Percentiles rank a stretch among this genome's conserved stretches.
Evolutionary conservation across 2,797 vertebrate species (phyloP).

Genomic region (Etheostoma perlongum): DNA sequence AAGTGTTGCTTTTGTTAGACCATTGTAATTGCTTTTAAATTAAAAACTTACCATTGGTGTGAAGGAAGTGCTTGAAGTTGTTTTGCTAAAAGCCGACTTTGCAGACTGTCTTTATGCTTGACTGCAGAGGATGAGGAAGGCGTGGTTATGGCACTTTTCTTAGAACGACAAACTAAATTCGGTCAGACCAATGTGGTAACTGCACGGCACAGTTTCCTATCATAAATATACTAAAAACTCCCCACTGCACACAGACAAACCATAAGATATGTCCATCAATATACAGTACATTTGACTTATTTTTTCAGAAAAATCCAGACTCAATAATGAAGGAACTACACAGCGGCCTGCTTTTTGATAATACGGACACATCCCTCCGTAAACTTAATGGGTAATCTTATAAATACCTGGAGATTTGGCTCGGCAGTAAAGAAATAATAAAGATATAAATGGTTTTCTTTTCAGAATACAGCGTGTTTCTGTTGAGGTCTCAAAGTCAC

Average conservation of each 20-base stretch:
- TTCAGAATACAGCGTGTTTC: too few species aligned
- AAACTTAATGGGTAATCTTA: not conserved
- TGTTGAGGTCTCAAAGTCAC: not conserved
- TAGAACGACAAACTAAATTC: not conserved
- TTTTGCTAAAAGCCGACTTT: not conserved
- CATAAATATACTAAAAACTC: not conserved
- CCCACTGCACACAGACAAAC: not conserved
- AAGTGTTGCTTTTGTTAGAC: not conserved
- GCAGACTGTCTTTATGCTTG: not conserved
- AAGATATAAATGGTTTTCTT: too few species aligned
- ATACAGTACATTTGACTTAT: not conserved
- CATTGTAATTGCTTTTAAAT: not conserved
- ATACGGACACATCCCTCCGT: not conserved
- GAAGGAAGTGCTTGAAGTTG: not conserved
- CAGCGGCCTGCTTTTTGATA: not conserved
- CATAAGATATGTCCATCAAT: not conserved
- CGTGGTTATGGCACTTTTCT: not conserved
- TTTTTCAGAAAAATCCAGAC: not conserved
- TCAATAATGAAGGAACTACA: not conserved
- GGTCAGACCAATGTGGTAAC: not conserved
- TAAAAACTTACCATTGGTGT: conserved; percentile 37
- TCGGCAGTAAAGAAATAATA: too few species aligned
- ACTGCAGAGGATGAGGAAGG: conserved; percentile 1
- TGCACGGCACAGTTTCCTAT: not conserved
- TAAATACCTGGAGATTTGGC: not conserved